These are phyloP conservation scores for Planococcus citri DNA, from an alignment of 1,140 invertebrate species.

Conservation along the genomic window DNA sequence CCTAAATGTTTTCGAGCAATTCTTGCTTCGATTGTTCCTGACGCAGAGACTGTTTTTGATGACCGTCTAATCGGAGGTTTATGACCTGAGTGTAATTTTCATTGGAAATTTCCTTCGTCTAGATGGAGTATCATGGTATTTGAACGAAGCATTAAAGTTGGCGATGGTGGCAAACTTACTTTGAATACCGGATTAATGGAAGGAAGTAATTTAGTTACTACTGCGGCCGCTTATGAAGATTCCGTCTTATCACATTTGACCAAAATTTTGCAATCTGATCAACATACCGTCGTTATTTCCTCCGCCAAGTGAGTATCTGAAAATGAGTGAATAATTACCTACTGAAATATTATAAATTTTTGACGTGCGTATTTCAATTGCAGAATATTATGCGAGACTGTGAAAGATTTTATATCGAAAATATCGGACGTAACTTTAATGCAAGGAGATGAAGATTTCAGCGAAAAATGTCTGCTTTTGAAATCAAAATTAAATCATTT, in stretches of 20 bases:
- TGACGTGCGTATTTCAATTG: constrained; percentile 24
- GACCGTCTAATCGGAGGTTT: too few species aligned
- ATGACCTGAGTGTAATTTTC: too few species aligned
- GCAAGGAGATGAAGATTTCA: constrained; percentile 47
- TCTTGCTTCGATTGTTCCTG: too few species aligned
- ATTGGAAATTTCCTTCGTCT: too few species aligned
- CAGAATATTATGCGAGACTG: constrained; percentile 61
- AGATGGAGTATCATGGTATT: constrained; percentile 90
- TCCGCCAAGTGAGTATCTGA: constrained; percentile 52
- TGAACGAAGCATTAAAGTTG: constrained; percentile 52
- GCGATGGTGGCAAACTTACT: constrained; percentile 41
- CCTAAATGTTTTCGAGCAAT: too few species aligned
- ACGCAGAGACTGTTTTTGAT: too few species aligned
- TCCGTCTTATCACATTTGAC: constrained; percentile 67
- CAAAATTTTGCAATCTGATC: constrained; percentile 75
- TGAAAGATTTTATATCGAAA: constrained; percentile 60
- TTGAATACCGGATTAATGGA: constrained; percentile 32
- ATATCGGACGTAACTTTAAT: constrained; percentile 42
- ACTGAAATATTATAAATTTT: not conserved
- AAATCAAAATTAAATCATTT: constrained; percentile 65
- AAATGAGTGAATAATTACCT: not conserved
- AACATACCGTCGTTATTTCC: constrained; percentile 56
- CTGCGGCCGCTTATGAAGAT: constrained; percentile 54
- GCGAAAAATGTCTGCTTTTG: constrained; percentile 56
- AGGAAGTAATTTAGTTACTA: constrained; percentile 22